Base-by-base conservation (phyloP, 2,113 vertebrate genomes). In the Beaufortia kweichowensis region DNA sequence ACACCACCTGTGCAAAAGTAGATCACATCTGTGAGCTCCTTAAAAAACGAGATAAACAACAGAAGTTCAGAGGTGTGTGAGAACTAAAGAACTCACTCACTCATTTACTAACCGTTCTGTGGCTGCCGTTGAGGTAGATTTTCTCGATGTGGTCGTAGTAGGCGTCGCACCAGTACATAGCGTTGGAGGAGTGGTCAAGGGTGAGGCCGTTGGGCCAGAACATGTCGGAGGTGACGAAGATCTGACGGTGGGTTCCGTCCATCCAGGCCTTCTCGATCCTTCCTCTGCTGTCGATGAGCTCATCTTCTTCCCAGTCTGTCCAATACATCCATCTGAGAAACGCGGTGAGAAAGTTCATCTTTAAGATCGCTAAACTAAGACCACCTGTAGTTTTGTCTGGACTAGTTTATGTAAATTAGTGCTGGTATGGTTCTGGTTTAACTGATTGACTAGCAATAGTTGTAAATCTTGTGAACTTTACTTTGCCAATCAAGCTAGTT, bases 261-360 rank as follows among this genome's bases (percentile, higher is more conserved):
- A 96, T 95, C 94, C 94, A 96, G 66, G 94, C 93, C 83, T 91
- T 95, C 88, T 95, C 94, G 62, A 96, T 96, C 84, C 92, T 90
- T 84, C 94, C 94, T 86, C 93, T 90, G 60, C 92, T 95, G 91
- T 92, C 93, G 79, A 93, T 93, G 79, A 94, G 89, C 79, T 94
- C 93, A 87, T 95, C 94, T 80, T 96, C 94, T 81, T 95, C 94
- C 94, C 94, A 96, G 89, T 95, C 94, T 46, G 94, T 95, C 94
- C 94, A 96, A 28, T 95, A 95, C 94, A 95, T 95, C 94, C 93
- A 95, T 6, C 94, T 95, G 80, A 7, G 53, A 83, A 74, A 39
- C 31, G 24, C 24, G 29, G 17, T 43, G 39, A 48, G 39, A 74
- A 68, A 21, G n/a, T 0, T 3, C 11, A 69, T 33, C 15, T 70